phyloP scores from a whole-genome alignment of 2,797 vertebrate genomes.

The Euphonia xanthogaster region DNA sequence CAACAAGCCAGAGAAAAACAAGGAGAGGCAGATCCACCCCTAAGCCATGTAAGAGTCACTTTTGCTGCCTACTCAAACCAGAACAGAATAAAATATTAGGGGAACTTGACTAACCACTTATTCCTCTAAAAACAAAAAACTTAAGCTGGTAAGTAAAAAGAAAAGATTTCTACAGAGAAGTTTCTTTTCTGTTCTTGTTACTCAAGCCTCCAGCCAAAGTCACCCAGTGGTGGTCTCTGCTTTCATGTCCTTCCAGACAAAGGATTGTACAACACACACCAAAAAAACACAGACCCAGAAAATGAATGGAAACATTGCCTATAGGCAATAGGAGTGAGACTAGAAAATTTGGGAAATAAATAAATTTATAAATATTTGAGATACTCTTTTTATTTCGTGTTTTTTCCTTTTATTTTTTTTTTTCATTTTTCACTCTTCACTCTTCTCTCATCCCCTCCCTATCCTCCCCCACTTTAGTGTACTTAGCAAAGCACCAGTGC shows the following conservation, averaged over 20 bases:
- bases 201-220: background rate
- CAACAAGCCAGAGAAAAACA: background rate
- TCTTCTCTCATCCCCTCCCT: background rate
- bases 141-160: background rate
- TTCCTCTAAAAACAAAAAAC: background rate
- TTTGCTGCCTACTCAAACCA: background rate
- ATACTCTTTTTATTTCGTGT: background rate
- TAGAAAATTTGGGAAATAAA: background rate
- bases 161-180: background rate
- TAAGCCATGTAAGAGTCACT: background rate
- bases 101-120: background rate
- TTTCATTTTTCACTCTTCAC: background rate
- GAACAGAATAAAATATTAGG: background rate
- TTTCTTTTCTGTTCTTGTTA: background rate
- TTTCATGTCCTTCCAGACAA: background rate
- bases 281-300: background rate
- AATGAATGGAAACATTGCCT: background rate
- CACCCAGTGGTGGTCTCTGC: background rate
- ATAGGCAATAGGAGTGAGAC: background rate
- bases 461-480: background rate
- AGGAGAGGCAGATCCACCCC: background rate
- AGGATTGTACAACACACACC: background rate
- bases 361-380: background rate
- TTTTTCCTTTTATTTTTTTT: background rate
- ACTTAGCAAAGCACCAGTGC: background rate